These are phyloP conservation scores for Holothuria leucospilota DNA, from an alignment of 53 echinoderm and acorn worm species.

Conservation along the genomic window DNA sequence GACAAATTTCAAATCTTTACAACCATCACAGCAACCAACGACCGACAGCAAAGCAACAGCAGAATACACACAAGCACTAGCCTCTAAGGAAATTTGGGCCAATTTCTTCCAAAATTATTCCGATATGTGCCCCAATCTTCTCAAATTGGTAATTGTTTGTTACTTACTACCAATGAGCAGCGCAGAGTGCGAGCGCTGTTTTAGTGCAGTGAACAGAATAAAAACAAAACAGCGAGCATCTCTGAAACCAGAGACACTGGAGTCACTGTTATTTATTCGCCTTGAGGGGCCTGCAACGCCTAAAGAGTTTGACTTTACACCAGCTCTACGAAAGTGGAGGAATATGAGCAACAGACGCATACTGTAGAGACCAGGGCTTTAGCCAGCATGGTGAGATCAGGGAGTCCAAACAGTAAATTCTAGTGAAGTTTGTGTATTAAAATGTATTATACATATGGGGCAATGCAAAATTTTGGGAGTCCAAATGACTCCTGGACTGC, in stretches of 20 bases:
- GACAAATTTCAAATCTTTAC: neutral
- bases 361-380: neutral
- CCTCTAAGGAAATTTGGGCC: slow-evolving; percentile 10
- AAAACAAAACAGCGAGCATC: neutral
- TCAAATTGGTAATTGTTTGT: slow-evolving; percentile 8
- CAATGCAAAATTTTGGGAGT: too few relatives aligned
- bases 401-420: too few relatives aligned
- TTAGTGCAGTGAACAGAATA: slow-evolving; percentile 17
- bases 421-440: too few relatives aligned
- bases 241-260: neutral
- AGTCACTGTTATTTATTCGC: slow-evolving; percentile 22
- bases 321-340: neutral
- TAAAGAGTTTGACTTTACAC: slow-evolving; percentile 4
- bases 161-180: slow-evolving; percentile 26
- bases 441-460: too few relatives aligned
- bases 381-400: too few relatives aligned
- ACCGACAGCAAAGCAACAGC: neutral
- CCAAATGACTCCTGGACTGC: too few relatives aligned
- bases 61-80: neutral
- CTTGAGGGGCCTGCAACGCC: slow-evolving; percentile 1
- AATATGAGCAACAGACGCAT: slow-evolving; percentile 15
- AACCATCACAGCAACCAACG: neutral
- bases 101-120: slow-evolving; percentile 24
- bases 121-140: slow-evolving; percentile 28
- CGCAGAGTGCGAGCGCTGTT: neutral